phyloP scores from a whole-genome alignment of 1,140 invertebrate genomes.

The Branchinecta lindahli region DNA sequence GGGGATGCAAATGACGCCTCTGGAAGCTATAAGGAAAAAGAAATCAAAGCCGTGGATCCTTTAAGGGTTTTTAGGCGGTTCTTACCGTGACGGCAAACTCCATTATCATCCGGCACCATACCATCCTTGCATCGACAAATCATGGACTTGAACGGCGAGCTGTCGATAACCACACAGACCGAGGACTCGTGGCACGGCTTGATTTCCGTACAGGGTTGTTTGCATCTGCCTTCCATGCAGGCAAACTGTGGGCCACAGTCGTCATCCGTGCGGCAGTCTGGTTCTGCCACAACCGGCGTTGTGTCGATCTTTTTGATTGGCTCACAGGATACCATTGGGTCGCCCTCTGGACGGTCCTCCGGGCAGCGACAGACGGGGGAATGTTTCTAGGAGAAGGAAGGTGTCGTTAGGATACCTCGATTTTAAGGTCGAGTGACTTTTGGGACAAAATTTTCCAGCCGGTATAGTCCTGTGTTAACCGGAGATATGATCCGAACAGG shows the following conservation, averaged over 20 bases:
- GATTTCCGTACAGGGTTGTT: constrained; percentile 52
- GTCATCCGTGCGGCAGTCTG: constrained; percentile 58
- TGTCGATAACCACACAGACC: constrained; percentile 59
- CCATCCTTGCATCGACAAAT: constrained; percentile 48
- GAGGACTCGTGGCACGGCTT: constrained; percentile 47
- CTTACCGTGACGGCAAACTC: constrained; percentile 16
- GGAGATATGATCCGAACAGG: no score
- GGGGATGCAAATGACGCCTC: no score
- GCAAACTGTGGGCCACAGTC: constrained; percentile 61
- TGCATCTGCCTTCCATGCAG: constrained; percentile 57
- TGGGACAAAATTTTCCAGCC: no score
- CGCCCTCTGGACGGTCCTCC: not conserved
- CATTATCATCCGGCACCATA: constrained; percentile 12
- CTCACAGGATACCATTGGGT: not conserved
- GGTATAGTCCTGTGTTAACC: no score
- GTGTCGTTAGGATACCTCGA: no score
- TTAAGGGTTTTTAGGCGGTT: no score
- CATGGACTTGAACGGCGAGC: constrained; percentile 62
- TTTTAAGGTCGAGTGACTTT: no score
- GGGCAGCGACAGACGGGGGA: not conserved
- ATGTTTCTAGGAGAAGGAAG: not conserved
- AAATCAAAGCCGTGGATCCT: no score
- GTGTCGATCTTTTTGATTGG: constrained; percentile 21
- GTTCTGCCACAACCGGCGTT: constrained; percentile 50
- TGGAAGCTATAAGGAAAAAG: no score